Base-by-base conservation (phyloP, 2,113 vertebrate species). In the Scolopax mira region DNA sequence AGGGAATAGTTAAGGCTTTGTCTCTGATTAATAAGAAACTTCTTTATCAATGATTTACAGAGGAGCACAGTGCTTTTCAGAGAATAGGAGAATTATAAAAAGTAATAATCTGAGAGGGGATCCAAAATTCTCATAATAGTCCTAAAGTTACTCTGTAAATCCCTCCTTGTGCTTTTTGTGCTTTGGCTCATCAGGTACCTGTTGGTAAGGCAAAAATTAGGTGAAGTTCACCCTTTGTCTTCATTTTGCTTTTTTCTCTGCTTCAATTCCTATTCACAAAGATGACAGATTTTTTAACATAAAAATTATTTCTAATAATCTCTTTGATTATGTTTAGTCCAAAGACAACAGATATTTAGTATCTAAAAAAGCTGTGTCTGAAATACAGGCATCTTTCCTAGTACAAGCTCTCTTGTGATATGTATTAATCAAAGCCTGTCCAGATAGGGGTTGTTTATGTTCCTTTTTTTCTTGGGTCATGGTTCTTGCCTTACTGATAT, bases 101-200 rank as follows among this genome's bases (percentile, higher is more conserved):
- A 78, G 27, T 71, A 83, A 78, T 80, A 91, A 92, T 84, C 82
- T 86, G 51, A 91, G 48, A 92, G 51, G 46, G 31, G 16, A 93
- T 79, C 66, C 91, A 77, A 90, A 91, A 78, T 78, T 90, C 85
- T 95, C 64, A 11, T 71, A 88, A 75, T 44, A 90, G 75, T 70
- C 33, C 64, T 88, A 91, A 94, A 93, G 82, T 86, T 89, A 67
- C 77, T 81, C 67, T n/a, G 23, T 70, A 93, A 93, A 81, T 94
- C 77, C 33, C 72, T 84, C 30, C 55, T 41, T 41, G 69, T 71
- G 80, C 51, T 86, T 93, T 90, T 72, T 75, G 10, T 87, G 33
- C 78, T 92, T 92, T 94, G 89, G 35, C 28, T 96, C 57, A 93
- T 94, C 89, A 89, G 66, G 70, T 92, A 81, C 42, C 64, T 92